Percentiles rank a stretch among this genome's conserved stretches.
These are phyloP conservation scores for Ahaetulla prasina DNA, from an alignment of 2,113 vertebrate genomes.

Conservation along the genomic window DNA sequence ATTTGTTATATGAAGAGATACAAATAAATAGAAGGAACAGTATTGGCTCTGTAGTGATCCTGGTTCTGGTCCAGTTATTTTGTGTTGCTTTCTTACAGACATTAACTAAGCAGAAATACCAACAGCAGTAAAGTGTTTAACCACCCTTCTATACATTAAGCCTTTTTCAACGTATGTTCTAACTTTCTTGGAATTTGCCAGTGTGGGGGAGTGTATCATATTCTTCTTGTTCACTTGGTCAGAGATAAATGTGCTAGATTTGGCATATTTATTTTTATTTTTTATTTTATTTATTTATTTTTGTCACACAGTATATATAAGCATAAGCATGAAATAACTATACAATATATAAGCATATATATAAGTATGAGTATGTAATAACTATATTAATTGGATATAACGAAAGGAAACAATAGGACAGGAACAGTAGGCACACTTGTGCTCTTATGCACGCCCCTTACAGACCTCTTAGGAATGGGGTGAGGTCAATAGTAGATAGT, in stretches of 20 bases:
- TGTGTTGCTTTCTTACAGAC: not conserved
- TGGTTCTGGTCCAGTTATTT: not conserved
- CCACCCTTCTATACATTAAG: not conserved
- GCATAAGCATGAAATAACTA: no score
- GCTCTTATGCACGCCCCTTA: no score
- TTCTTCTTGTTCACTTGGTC: not conserved
- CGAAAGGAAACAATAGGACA: no score
- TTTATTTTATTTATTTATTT: no score
- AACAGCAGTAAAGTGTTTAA: not conserved
- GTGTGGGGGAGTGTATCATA: not conserved
- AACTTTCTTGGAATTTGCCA: not conserved
- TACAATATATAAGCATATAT: no score
- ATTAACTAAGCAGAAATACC: not conserved
- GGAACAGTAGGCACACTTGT: no score
- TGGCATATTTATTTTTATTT: no score
- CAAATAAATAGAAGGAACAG: not conserved
- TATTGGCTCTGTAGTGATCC: not conserved
- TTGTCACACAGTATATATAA: no score
- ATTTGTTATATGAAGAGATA: not conserved
- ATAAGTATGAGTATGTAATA: no score
- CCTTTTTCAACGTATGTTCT: not conserved
- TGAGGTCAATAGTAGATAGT: no score
- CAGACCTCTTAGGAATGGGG: no score
- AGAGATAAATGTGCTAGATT: not conserved
- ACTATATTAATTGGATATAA: no score